Evolutionary conservation across 2,113 vertebrate genomes (phyloP).

Genomic region (Petromus typicus): DNA sequence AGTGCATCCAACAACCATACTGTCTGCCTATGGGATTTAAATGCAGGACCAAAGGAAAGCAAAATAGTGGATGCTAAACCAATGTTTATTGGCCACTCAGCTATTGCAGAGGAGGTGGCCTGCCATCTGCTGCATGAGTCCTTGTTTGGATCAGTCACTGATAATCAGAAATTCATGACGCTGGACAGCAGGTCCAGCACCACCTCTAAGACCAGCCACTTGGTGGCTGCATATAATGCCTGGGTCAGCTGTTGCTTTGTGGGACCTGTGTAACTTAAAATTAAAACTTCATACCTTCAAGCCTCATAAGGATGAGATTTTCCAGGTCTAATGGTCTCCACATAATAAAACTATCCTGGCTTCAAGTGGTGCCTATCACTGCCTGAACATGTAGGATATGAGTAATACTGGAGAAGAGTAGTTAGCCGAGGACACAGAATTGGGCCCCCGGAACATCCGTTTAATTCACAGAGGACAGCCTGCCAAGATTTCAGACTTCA

Average conservation of each 20-base stretch:
- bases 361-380: constrained; percentile 93
- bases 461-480: constrained; percentile 96
- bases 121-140: constrained; percentile 97
- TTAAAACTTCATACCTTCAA: constrained; percentile 97
- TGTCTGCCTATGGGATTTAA: constrained; percentile 97
- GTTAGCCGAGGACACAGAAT: constrained; percentile 95
- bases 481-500: constrained; percentile 96
- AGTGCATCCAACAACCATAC: constrained; percentile 97
- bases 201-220: constrained; percentile 93
- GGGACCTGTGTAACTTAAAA: constrained; percentile 96
- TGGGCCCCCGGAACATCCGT: constrained; percentile 95
- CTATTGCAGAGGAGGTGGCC: constrained; percentile 96
- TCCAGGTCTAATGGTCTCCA: constrained; percentile 97
- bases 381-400: constrained; percentile 95
- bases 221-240: constrained; percentile 94
- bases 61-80: constrained; percentile 95
- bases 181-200: constrained; percentile 97
- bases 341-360: constrained; percentile 97
- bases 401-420: constrained; percentile 98
- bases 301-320: constrained; percentile 97
- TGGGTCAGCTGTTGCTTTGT: constrained; percentile 96
- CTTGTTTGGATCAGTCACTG: constrained; percentile 95
- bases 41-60: constrained; percentile 93
- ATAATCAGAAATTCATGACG: constrained; percentile 98
- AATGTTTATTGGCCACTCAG: constrained; percentile 96